phyloP scores from a whole-genome alignment of 2,113 vertebrate species.

The Nanorana parkeri region DNA sequence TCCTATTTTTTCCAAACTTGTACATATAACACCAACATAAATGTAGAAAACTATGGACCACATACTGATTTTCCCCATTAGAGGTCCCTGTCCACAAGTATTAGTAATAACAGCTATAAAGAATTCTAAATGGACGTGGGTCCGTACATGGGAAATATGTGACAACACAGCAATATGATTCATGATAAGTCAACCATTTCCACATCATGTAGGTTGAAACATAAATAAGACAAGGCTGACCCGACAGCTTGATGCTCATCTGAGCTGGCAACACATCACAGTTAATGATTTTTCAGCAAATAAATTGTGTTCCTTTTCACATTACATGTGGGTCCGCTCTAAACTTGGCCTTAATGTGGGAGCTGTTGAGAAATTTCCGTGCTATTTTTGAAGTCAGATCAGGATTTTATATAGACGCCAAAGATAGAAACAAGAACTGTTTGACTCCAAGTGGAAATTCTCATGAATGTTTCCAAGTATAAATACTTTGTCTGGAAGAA shows the following conservation, averaged over 20 bases:
- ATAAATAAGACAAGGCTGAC: conserved; percentile 7
- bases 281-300: conserved; percentile 24
- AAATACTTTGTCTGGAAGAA: background rate
- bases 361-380: background rate
- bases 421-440: background rate
- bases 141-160: no score
- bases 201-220: conserved; percentile 11
- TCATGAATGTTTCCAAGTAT: conserved; percentile 22
- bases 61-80: no score
- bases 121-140: no score
- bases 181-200: conserved; percentile 7
- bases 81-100: no score
- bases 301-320: conserved; percentile 4
- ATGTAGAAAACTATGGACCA: no score
- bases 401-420: conserved; percentile 27
- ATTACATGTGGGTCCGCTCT: background rate
- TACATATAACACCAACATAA: no score
- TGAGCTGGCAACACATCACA: conserved; percentile 12
- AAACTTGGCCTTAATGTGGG: background rate
- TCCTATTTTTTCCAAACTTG: no score
- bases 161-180: no score
- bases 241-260: conserved; percentile 14
- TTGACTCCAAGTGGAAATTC: conserved; percentile 18
- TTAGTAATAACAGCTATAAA: no score
- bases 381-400: conserved; percentile 2